Conservation (phyloP, 2,888 invertebrate genomes). For the Drosophila greeni region DNA sequence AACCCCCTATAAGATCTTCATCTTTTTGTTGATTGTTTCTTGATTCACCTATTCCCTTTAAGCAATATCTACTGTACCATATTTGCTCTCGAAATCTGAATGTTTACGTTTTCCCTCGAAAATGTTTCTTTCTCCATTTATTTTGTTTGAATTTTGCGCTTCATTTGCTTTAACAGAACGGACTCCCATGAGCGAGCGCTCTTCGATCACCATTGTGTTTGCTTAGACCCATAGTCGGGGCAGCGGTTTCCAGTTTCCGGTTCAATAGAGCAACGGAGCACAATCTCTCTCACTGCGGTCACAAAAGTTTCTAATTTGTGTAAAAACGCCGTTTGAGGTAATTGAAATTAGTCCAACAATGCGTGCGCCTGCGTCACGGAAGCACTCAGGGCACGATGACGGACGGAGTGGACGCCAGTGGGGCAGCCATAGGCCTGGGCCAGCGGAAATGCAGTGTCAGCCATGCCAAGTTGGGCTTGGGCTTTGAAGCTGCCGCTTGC, state of each 20-base stretch:
- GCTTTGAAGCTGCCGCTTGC: conserved; percentile 41
- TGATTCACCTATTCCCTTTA: neutral
- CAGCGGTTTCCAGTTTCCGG: conserved; percentile 62
- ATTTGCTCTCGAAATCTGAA: neutral
- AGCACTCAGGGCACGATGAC: conserved; percentile 8
- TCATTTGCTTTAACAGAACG: conserved; percentile 51
- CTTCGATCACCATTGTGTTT: conserved; percentile 30
- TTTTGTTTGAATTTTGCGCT: conserved; percentile 56
- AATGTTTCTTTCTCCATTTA: conserved; percentile 18
- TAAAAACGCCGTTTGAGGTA: conserved; percentile 43
- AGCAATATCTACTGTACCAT: conserved; percentile 6
- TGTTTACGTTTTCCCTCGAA: conserved; percentile 23
- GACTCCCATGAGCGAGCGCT: conserved; percentile 40
- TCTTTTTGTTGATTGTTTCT: neutral
- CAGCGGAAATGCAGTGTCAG: conserved; percentile 67
- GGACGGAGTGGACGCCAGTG: neutral
- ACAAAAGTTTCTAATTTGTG: conserved; percentile 49
- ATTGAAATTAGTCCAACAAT: conserved; percentile 60
- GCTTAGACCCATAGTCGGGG: conserved; percentile 24
- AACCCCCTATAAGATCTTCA: neutral
- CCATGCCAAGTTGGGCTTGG: conserved; percentile 20
- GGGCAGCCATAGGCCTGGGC: conserved; percentile 4
- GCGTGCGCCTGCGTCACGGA: conserved; percentile 59
- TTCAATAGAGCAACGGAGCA: conserved; percentile 44
- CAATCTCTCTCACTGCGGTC: conserved; percentile 17